Evolutionary conservation across 1,140 invertebrate species (phyloP).

Genomic region (Melitaea cinxia): DNA sequence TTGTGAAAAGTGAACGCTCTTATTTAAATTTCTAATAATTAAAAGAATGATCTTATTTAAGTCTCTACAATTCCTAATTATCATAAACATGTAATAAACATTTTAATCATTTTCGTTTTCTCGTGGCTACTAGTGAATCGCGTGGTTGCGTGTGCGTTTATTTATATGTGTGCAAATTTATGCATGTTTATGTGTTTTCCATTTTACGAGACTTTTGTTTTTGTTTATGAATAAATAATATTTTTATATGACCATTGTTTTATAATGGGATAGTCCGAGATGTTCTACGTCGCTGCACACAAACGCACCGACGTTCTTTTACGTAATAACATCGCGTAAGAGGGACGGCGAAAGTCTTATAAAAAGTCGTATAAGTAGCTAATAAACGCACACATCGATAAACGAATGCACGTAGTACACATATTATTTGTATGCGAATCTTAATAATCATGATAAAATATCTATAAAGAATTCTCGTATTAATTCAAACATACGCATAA

Average conservation of each 20-base stretch:
- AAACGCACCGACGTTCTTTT: conserved; percentile 23
- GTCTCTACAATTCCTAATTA: no score
- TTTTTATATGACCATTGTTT: conserved; percentile 14
- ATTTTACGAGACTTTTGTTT: background rate
- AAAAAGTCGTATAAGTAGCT: conserved; percentile 24
- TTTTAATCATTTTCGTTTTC: background rate
- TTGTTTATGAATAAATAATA: background rate
- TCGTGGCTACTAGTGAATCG: background rate
- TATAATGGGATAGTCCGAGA: conserved; percentile 11
- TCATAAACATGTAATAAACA: background rate
- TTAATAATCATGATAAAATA: no score
- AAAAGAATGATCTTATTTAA: no score
- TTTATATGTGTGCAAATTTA: background rate
- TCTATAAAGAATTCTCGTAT: no score
- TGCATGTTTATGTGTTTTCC: background rate
- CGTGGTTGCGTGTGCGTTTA: background rate
- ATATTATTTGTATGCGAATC: background rate
- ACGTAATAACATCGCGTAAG: conserved; percentile 25
- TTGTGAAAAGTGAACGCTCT: no score
- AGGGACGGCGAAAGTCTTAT: conserved; percentile 33
- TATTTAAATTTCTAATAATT: no score
- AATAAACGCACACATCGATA: conserved; percentile 23
- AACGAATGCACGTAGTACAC: background rate
- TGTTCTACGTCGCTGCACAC: conserved; percentile 33
- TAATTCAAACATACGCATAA: background rate